Percentiles rank a stretch among this genome's conserved stretches.
Evolutionary conservation across 2,888 invertebrate genomes (phyloP).

Genomic region (Philhelius pedissequus): DNA sequence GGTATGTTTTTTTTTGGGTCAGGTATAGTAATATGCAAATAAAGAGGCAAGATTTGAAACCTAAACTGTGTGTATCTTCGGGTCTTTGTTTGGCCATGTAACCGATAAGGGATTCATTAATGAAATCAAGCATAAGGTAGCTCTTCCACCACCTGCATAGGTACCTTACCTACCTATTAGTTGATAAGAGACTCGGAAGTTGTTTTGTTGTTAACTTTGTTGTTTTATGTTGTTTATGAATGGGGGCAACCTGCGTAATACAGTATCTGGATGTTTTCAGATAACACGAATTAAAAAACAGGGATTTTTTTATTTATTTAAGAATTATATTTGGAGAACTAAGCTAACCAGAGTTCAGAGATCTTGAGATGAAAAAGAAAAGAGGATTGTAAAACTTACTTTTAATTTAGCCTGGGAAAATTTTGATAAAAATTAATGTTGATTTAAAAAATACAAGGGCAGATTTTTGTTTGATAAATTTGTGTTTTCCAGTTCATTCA

Average conservation of each 20-base stretch:
- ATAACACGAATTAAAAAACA: conserved; percentile 19
- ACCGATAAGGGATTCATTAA: conserved; percentile 53
- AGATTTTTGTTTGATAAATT: background rate
- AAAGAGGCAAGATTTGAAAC: conserved; percentile 32
- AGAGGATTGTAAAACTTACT: background rate
- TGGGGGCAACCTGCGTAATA: conserved; percentile 65
- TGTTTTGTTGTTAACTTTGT: background rate
- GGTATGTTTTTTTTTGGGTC: conserved; percentile 7
- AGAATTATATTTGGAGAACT: conserved; percentile 23
- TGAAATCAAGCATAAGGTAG: conserved; percentile 32
- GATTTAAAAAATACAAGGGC: background rate
- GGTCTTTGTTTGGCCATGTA: conserved; percentile 27
- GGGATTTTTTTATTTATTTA: conserved; percentile 38
- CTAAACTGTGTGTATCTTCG: conserved; percentile 4
- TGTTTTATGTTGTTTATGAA: conserved; percentile 34
- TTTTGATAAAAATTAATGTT: background rate
- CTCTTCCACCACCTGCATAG: conserved; percentile 29
- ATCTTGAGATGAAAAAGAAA: background rate
- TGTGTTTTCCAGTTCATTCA: background rate
- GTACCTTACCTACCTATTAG: too few relatives aligned
- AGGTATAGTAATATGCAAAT: conserved; percentile 37
- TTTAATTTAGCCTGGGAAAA: background rate
- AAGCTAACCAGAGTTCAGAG: conserved; percentile 53
- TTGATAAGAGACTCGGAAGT: conserved; percentile 14
- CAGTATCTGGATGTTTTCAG: conserved; percentile 49